Base-by-base conservation (phyloP, 2,888 invertebrate species). In the Acanthoscelides obtectus region DNA sequence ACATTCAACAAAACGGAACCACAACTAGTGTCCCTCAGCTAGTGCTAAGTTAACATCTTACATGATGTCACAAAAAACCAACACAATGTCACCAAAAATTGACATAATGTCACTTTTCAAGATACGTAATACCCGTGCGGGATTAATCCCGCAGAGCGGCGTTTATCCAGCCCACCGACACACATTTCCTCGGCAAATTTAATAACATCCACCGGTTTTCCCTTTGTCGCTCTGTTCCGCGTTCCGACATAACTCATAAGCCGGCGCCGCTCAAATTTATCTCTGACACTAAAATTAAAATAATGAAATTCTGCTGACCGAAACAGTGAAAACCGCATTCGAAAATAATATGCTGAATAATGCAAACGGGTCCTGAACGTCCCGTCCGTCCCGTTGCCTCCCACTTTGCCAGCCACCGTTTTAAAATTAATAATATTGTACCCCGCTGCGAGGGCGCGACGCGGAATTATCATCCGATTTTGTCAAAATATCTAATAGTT, bases 261-360 rank as follows among this genome's bases (percentile, higher is more conserved):
- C 45, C 45, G 45, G 45, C 45, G 45, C 45, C 45, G 45, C 45
- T 45, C 45, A 45, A 45, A 45, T 45, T 45, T 45, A 45, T 45
- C 45, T 45, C 45, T 45, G 45, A 45, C 45, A 45, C 45, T 45
- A 45, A 66, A 66, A 66, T 66, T 20, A 66, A 66, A 66, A 66
- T 66, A 66, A 66, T 66, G 66, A 66, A 21, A 66, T 66, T 66
- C 22, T 22, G 66, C 66, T 66, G 66, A 66, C 66, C 66, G 66
- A 22, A 66, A 66, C 66, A 66, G 66, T 66, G 66, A 66, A 66
- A 66, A 66, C 66, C 66, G 22, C 66, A 66, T 66, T 66, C 66
- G 21, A 66, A 66, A 66, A 66, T 66, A 66, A 66, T 66, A 66
- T 66, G 66, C 66, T 66, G 66, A 66, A 66, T 66, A 21, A 66